Conservation (phyloP, 2,888 invertebrate species). For the Slavum lentiscoides region DNA sequence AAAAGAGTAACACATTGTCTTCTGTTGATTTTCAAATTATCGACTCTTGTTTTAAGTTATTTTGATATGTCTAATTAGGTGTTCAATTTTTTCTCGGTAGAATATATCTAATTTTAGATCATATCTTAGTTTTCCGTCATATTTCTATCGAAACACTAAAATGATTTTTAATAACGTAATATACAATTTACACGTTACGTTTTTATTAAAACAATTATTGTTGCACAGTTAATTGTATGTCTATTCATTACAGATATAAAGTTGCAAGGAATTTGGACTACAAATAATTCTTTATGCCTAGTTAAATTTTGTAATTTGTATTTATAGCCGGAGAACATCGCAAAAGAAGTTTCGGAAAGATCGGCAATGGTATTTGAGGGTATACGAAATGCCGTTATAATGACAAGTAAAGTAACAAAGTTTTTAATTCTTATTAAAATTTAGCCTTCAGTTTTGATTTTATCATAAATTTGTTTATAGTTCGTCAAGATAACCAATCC, state of each 20-base stretch:
- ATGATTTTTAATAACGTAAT: no score
- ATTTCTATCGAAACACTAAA: no score
- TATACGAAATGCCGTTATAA: slow-evolving; percentile 63
- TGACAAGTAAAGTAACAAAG: slow-evolving; percentile 35
- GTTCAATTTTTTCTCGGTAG: no score
- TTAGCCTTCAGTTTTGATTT: neutral
- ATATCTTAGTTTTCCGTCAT: no score
- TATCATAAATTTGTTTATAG: slow-evolving; percentile 15
- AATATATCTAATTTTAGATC: no score
- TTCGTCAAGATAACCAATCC: slow-evolving; percentile 26
- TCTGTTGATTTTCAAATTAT: no score
- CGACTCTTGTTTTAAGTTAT: no score
- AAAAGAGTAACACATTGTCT: no score
- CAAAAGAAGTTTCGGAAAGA: slow-evolving; percentile 68
- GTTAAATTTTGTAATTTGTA: neutral
- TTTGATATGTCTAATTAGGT: no score
- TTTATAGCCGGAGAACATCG: slow-evolving; percentile 60
- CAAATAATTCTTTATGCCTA: neutral
- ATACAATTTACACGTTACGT: neutral
- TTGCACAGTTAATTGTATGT: neutral
- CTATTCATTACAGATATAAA: neutral
- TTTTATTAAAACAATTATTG: neutral
- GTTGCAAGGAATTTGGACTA: neutral
- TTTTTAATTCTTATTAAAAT: neutral
- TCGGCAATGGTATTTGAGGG: slow-evolving; percentile 74